Conservation (phyloP, 2,888 invertebrate species). For the Drosophila buzzatii region DNA sequence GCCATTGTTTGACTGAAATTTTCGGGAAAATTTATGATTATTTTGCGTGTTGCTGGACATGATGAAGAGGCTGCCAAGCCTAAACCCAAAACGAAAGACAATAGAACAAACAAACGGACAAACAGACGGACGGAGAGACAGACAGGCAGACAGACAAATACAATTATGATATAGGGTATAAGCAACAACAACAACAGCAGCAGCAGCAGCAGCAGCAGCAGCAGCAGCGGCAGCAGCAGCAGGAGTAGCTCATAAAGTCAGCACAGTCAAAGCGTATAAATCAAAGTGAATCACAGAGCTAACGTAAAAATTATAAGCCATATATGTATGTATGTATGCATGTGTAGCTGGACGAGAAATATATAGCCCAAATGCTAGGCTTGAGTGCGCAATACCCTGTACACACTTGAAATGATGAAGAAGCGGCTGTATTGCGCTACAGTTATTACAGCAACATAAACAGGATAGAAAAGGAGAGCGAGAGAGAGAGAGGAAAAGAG, state of each 20-base stretch:
- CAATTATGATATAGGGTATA: slow-evolving; percentile 33
- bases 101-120: slow-evolving; percentile 5
- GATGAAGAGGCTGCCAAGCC: slow-evolving; percentile 45
- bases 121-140: background rate
- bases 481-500: no score
- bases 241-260: background rate
- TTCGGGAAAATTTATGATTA: slow-evolving; percentile 61
- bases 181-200: background rate
- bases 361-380: background rate
- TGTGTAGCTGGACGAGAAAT: background rate
- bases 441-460: no score
- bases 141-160: background rate
- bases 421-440: background rate
- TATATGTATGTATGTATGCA: background rate
- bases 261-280: slow-evolving; percentile 32
- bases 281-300: slow-evolving; percentile 26
- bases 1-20: slow-evolving; percentile 41
- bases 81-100: slow-evolving; percentile 28
- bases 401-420: background rate
- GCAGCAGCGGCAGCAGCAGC: background rate
- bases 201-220: background rate
- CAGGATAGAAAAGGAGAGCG: no score
- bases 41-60: slow-evolving; percentile 58
- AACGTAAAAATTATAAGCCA: slow-evolving; percentile 11
- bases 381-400: slow-evolving; percentile 5